A percentile compares a stretch with the other conserved stretches of the same genome.
phyloP scores from a whole-genome alignment of 2,888 invertebrate species.

The Lepidocyrtoides sp. region DNA sequence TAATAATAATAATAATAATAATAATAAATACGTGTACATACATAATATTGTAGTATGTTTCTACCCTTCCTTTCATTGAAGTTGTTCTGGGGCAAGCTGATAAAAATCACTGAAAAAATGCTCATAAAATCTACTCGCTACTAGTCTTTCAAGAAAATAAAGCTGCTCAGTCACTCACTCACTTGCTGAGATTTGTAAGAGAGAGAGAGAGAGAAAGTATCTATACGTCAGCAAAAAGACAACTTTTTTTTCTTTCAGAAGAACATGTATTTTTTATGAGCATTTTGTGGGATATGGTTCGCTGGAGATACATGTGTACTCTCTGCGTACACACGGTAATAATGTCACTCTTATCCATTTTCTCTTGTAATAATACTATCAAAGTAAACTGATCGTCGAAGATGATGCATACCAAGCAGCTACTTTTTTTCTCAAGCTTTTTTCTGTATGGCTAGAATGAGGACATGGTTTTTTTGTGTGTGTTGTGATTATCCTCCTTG shows the following conservation, averaged over 20 bases:
- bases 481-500: constrained; percentile 45
- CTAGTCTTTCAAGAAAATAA: constrained; percentile 33
- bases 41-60: not conserved
- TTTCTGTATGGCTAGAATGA: constrained; percentile 21
- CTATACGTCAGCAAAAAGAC: constrained; percentile 27
- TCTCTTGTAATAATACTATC: constrained; percentile 61
- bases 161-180: constrained; percentile 28
- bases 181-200: constrained; percentile 26
- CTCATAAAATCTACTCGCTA: not conserved
- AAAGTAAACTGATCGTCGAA: constrained; percentile 64
- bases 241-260: constrained; percentile 21
- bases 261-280: constrained; percentile 61
- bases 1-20: too few species aligned
- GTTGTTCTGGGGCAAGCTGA: constrained; percentile 40
- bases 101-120: constrained; percentile 53
- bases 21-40: not conserved
- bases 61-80: too few species aligned
- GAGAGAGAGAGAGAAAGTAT: not conserved
- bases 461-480: constrained; percentile 43
- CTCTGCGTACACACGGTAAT: constrained; percentile 45
- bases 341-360: constrained; percentile 66
- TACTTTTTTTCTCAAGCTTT: not conserved
- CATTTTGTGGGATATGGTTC: constrained; percentile 64
- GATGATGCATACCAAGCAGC: constrained; percentile 58
- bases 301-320: constrained; percentile 60